These are phyloP conservation scores for Ischnus inquisitorius DNA, from an alignment of 2,888 invertebrate species.

Conservation along the genomic window DNA sequence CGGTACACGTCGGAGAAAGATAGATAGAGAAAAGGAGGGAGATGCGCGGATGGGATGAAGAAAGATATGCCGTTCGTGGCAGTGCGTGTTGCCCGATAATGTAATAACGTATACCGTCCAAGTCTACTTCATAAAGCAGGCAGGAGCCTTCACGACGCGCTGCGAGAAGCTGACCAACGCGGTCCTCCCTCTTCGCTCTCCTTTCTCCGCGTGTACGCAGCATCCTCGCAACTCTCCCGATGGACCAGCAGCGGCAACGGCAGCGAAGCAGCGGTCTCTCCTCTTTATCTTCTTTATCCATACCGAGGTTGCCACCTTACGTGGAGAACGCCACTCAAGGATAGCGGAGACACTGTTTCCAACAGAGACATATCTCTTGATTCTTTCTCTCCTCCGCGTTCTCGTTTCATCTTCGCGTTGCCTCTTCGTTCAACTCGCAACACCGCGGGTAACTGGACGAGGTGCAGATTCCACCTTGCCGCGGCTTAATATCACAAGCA, in stretches of 20 bases:
- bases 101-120: conserved; percentile 82
- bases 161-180: not conserved
- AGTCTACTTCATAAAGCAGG: conserved; percentile 84
- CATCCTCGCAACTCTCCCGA: conserved; percentile 57
- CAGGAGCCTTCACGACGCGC: conserved; percentile 55
- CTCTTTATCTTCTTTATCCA: conserved; percentile 83
- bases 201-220: conserved; percentile 59
- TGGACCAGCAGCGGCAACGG: not conserved
- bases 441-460: not conserved
- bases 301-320: conserved; percentile 75
- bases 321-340: conserved; percentile 70
- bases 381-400: conserved; percentile 1
- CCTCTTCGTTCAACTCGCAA: not conserved
- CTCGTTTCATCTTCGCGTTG: not conserved
- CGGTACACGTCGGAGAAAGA: conserved; percentile 19
- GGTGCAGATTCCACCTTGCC: conserved; percentile 32
- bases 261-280: conserved; percentile 69
- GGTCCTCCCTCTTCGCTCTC: conserved; percentile 39
- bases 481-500: not conserved
- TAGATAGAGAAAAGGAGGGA: conserved; percentile 64
- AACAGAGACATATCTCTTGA: conserved; percentile 65
- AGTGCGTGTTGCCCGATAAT: conserved; percentile 82
- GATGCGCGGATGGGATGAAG: conserved; percentile 27
- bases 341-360: conserved; percentile 53
- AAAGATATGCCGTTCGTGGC: conserved; percentile 61